phyloP scores from a whole-genome alignment of 1,140 invertebrate species.

The Brachionus sp. region DNA sequence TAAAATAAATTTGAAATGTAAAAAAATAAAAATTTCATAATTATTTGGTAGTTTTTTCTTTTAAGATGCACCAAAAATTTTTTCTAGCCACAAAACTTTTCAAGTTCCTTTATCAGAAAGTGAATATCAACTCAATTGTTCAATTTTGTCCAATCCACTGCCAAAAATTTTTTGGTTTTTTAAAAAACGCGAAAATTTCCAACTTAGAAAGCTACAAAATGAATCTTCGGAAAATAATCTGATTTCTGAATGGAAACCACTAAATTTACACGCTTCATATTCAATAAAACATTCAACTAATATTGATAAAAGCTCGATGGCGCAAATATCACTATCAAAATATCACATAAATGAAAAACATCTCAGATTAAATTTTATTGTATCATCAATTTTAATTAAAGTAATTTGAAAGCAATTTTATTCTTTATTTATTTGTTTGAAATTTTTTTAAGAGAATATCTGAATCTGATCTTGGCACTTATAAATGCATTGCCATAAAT shows the following conservation, averaged over 20 bases:
- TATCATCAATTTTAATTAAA: background rate
- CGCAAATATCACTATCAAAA: background rate
- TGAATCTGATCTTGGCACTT: conserved; percentile 16
- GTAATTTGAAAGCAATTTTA: background rate
- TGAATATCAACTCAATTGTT: conserved; percentile 25
- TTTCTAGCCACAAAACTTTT: background rate
- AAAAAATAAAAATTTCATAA: background rate
- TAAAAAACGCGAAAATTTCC: background rate
- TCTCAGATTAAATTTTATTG: background rate
- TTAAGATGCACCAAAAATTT: conserved; percentile 4
- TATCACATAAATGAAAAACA: conserved; percentile 21
- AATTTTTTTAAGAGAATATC: background rate
- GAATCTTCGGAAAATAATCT: background rate
- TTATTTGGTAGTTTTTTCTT: background rate
- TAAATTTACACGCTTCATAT: conserved; percentile 8
- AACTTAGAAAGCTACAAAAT: background rate
- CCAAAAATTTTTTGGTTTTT: conserved; percentile 20
- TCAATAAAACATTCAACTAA: background rate
- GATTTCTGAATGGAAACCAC: background rate
- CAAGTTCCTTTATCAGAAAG: background rate
- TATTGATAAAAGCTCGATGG: background rate
- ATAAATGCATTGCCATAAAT: conserved; percentile 3
- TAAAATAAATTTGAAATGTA: conserved; percentile 40
- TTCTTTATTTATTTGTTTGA: background rate
- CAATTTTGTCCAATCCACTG: background rate